These are phyloP conservation scores for Chironomus striatipennis DNA, from an alignment of 1,140 invertebrate species.

Conservation along the genomic window DNA sequence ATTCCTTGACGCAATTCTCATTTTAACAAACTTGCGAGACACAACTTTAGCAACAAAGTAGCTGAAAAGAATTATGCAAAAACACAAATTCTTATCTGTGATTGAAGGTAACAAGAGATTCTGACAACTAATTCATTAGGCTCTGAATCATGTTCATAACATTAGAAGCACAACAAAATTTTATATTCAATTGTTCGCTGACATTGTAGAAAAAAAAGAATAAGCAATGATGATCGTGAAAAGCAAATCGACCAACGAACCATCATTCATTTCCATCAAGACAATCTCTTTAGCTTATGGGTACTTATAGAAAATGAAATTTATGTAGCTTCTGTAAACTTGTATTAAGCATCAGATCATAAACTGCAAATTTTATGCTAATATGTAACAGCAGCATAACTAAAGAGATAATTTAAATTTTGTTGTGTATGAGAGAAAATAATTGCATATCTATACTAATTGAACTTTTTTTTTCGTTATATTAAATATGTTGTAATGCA, in stretches of 20 bases:
- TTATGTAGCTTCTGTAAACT: not conserved
- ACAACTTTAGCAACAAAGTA: too few relatives aligned
- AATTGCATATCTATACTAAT: too few relatives aligned
- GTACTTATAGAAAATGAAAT: not conserved
- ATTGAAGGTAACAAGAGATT: too few relatives aligned
- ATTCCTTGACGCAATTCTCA: too few relatives aligned
- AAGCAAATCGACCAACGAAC: not conserved
- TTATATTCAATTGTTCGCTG: constrained; percentile 8
- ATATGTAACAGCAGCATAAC: not conserved
- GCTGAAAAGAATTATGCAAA: too few relatives aligned
- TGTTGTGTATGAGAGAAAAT: not conserved
- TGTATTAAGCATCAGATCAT: not conserved
- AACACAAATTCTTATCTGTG: too few relatives aligned
- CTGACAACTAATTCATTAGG: too few relatives aligned
- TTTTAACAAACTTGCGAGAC: too few relatives aligned
- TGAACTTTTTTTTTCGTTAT: too few relatives aligned
- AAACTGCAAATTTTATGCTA: not conserved
- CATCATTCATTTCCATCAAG: not conserved
- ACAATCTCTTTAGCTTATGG: not conserved
- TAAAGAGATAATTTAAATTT: not conserved
- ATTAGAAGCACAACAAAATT: not conserved
- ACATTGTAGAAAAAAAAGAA: not conserved
- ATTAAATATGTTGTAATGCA: not conserved
- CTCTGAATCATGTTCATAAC: not conserved
- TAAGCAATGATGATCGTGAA: not conserved